Base-by-base conservation (phyloP, 2,888 invertebrate species). In the Cepaea hortensis region DNA sequence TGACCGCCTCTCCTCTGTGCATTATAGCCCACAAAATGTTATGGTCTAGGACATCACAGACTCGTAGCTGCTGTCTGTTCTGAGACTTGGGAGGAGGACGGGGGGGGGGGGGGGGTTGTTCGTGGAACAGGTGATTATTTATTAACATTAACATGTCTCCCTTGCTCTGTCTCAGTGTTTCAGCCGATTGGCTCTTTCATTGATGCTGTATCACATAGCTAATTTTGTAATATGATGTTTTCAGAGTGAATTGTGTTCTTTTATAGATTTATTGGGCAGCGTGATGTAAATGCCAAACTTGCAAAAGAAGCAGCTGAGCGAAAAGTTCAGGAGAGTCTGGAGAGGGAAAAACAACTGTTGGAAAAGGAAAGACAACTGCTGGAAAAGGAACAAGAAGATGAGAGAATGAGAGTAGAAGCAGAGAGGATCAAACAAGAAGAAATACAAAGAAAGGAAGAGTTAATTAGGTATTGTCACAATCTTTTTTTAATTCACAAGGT, bases 21-120 rank as follows among this genome's bases (percentile, higher is more conserved):
- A 35, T 35, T 35, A 35, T 35, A 35, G 35, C 35, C 35, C 35
- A 35, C 35, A 35, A 35, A 35, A 35, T 35, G 35, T 35, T 0
- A 35, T 35, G 98, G 98, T 93, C 97, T 98, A 13, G 95, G 97
- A 88, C 96, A 97, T 98, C 82, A 96, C 96, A 18, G n/a, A n/a
- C n/a, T n/a, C n/a, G n/a, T n/a, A n/a, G 11, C 11, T 55, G 55
- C 7, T 55, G 11, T 55, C 11, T 55, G 11, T 55, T 6, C 55
- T 55, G 11, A 6, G 11, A 3, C 55, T 55, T 55, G 35, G 35
- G 35, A 1, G 35, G 35, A 35, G 35, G n/a, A n/a, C n/a, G n/a
- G n/a, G n/a, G n/a, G n/a, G n/a, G 35, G 35, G 35, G 35, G 35
- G 35, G 35, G 35, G 0, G 35, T 35, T 35, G 35, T 35, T 35